A percentile compares a stretch with the other conserved stretches of the same genome.
Conservation (phyloP, 2,113 vertebrate species). For the Festucalex cinctus region DNA sequence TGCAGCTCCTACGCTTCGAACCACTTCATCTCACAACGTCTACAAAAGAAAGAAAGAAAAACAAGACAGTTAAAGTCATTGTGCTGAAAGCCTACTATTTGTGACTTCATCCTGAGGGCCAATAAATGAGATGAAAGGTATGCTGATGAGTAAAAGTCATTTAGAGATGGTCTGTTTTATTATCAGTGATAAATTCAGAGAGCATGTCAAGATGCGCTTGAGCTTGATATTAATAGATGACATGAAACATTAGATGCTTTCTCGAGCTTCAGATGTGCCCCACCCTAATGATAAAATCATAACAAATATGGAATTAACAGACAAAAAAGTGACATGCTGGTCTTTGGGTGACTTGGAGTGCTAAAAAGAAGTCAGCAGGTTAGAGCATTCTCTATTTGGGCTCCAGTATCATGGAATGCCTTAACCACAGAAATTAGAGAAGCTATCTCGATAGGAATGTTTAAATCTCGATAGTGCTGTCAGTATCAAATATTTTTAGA, state of each 20-base stretch:
- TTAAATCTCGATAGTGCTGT: neutral
- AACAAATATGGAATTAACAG: conserved; percentile 2
- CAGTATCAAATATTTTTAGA: too few relatives aligned
- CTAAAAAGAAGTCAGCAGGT: neutral
- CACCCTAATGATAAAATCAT: neutral
- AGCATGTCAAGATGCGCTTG: neutral
- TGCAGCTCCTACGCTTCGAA: conserved; percentile 72
- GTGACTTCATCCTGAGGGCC: neutral
- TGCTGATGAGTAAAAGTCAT: neutral
- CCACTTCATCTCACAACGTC: conserved; percentile 73
- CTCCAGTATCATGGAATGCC: neutral
- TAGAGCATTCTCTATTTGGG: neutral
- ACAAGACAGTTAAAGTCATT: conserved; percentile 10
- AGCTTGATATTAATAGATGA: neutral
- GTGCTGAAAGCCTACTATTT: neutral
- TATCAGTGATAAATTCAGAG: conserved; percentile 3
- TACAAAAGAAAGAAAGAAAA: conserved; percentile 45
- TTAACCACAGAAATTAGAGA: neutral
- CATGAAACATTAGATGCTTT: neutral
- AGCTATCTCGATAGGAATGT: neutral
- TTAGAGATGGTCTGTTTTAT: neutral
- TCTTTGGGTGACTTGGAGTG: neutral
- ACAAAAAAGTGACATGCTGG: neutral
- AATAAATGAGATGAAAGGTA: conserved; percentile 2
- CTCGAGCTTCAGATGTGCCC: neutral